Evolutionary conservation across 2,888 invertebrate genomes (phyloP).

Genomic region (Ichneumoninae sp.): DNA sequence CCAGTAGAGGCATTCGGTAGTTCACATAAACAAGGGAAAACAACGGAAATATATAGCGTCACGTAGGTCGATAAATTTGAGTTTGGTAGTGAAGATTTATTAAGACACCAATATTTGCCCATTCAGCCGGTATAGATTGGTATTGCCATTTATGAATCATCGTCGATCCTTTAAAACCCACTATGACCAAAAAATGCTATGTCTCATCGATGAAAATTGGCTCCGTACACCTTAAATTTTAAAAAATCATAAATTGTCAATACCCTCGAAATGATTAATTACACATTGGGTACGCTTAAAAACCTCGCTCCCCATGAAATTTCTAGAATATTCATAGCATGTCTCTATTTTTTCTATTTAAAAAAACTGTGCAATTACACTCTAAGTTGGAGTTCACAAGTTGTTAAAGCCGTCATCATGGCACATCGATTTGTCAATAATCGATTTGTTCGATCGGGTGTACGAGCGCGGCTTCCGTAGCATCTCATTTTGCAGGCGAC

Average conservation of each 20-base stretch:
- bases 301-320: neutral
- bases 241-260: neutral
- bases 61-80: neutral
- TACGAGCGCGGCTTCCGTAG: slow-evolving; percentile 25
- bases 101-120: neutral
- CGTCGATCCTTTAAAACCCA: neutral
- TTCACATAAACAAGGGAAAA: neutral
- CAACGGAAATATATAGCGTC: neutral
- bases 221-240: neutral
- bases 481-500: slow-evolving; percentile 18
- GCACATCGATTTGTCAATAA: slow-evolving; percentile 15
- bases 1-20: neutral
- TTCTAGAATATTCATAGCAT: neutral
- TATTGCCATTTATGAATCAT: neutral
- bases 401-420: neutral
- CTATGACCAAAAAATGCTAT: too few species aligned
- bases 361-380: neutral
- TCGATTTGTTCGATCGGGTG: slow-evolving; percentile 37
- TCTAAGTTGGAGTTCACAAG: neutral
- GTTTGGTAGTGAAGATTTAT: neutral
- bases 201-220: neutral
- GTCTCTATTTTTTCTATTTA: too few species aligned
- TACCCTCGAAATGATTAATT: neutral
- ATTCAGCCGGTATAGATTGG: neutral
- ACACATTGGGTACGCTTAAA: neutral